Conservation (phyloP, 1,140 invertebrate species). For the Macrostomum lignano region DNA sequence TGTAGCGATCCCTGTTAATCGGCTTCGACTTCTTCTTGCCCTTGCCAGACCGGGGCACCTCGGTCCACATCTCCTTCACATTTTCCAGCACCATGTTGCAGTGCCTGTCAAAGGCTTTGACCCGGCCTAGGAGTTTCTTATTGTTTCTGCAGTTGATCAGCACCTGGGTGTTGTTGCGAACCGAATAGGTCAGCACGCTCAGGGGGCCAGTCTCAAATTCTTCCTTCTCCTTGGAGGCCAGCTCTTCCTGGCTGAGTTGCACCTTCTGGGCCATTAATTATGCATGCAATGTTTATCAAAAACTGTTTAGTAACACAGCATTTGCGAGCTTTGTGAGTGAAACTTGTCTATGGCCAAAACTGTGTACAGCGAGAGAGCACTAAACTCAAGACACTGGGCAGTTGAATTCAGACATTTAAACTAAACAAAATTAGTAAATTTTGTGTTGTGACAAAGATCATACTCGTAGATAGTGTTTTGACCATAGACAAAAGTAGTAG, state of each 20-base stretch:
- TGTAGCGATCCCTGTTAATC: conserved; percentile 92
- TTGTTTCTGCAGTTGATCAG: conserved; percentile 59
- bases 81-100: conserved; percentile 99
- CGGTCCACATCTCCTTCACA: conserved; percentile 99
- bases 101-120: conserved; percentile 96
- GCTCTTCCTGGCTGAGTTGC: conserved; percentile 83
- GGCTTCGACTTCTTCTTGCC: conserved; percentile 94
- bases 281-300: conserved; percentile 1
- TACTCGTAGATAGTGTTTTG: too few species aligned
- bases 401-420: too few species aligned
- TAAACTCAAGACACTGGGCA: too few species aligned
- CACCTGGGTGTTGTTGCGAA: conserved; percentile 78
- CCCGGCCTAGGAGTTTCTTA: conserved; percentile 75
- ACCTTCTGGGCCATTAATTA: conserved; percentile 24
- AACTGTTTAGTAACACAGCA: conserved; percentile 1
- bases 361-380: too few species aligned
- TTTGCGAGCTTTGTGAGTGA: not conserved
- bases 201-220: conserved; percentile 95
- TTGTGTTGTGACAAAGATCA: too few species aligned
- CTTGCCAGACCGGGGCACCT: conserved; percentile 79
- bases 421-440: too few species aligned
- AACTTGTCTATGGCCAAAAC: too few species aligned
- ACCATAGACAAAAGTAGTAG: too few species aligned
- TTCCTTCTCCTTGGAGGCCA: conserved; percentile 78
- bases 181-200: conserved; percentile 80